These are phyloP conservation scores for rabbit (Oryctolagus cuniculus) DNA, from an alignment of 2,113 vertebrate species.

Conservation along the genomic window DNA sequence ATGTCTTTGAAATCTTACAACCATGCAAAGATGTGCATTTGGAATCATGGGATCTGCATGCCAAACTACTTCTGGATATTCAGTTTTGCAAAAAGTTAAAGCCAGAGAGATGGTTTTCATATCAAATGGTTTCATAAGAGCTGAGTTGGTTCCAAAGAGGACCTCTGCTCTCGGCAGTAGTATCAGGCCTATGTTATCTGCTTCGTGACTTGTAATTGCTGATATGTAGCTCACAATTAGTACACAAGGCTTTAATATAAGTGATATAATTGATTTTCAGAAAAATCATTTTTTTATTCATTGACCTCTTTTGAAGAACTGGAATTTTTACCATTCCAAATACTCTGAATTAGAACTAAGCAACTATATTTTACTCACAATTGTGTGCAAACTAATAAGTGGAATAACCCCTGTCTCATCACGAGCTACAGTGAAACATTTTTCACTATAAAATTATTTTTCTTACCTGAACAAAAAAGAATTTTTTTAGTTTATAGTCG, in stretches of 20 bases:
- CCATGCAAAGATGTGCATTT: not conserved
- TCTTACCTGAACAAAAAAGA: conserved; percentile 54
- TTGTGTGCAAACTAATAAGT: conserved; percentile 28
- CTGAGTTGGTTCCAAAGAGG: not conserved
- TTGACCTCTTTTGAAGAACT: not conserved
- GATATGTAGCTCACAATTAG: not conserved
- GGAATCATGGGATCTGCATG: not conserved
- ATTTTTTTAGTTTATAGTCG: not conserved
- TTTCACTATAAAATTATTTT: not conserved
- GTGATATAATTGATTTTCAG: conserved; percentile 12
- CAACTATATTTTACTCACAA: too few relatives aligned
- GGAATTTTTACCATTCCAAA: conserved; percentile 52
- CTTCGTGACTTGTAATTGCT: not conserved
- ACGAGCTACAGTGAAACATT: conserved; percentile 15
- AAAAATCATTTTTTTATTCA: conserved; percentile 28
- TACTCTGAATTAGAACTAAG: not conserved
- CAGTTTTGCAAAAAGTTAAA: not conserved
- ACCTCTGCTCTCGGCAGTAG: not conserved
- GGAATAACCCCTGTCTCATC: not conserved
- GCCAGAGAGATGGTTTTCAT: not conserved
- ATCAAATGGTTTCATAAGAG: not conserved
- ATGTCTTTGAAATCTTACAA: not conserved
- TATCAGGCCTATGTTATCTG: not conserved
- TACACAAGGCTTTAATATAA: not conserved
- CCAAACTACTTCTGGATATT: not conserved